Evolutionary conservation across 1,140 invertebrate genomes (phyloP).

Genomic region (Macrobrachium nipponense): DNA sequence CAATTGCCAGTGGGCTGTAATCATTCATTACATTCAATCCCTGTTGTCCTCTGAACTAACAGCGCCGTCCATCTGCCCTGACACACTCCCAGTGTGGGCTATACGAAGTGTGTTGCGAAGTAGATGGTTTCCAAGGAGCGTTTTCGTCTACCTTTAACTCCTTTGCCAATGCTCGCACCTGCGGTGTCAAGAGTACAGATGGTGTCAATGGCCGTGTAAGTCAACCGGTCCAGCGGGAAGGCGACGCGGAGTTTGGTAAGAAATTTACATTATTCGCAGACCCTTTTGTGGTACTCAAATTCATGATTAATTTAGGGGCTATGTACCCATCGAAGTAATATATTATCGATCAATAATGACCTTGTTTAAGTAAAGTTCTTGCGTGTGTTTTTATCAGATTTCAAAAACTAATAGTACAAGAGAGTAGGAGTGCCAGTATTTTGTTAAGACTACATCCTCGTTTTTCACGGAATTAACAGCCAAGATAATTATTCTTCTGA

Average conservation of each 20-base stretch:
- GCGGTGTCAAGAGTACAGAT: constrained; percentile 15
- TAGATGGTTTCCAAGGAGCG: constrained; percentile 7
- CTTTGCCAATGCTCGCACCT: background rate
- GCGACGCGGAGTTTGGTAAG: constrained; percentile 57
- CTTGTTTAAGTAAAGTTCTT: too few species aligned
- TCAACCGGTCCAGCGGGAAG: constrained; percentile 25
- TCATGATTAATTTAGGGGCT: background rate
- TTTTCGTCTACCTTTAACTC: constrained; percentile 30
- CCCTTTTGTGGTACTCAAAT: background rate
- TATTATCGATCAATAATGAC: too few species aligned
- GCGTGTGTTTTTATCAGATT: too few species aligned
- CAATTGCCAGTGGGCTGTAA: background rate
- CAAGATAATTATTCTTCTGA: too few species aligned
- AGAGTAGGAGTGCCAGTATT: too few species aligned
- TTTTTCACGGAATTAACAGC: too few species aligned
- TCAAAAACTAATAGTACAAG: too few species aligned
- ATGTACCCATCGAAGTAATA: background rate
- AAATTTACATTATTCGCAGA: background rate
- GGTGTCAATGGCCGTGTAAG: constrained; percentile 36
- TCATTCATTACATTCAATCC: too few species aligned
- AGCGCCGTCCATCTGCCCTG: background rate
- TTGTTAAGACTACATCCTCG: too few species aligned
- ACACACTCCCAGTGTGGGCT: background rate
- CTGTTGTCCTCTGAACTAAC: background rate
- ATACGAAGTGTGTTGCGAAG: constrained; percentile 41